These are phyloP conservation scores for Margarornis squamiger DNA, from an alignment of 2,797 vertebrate genomes.

Conservation along the genomic window DNA sequence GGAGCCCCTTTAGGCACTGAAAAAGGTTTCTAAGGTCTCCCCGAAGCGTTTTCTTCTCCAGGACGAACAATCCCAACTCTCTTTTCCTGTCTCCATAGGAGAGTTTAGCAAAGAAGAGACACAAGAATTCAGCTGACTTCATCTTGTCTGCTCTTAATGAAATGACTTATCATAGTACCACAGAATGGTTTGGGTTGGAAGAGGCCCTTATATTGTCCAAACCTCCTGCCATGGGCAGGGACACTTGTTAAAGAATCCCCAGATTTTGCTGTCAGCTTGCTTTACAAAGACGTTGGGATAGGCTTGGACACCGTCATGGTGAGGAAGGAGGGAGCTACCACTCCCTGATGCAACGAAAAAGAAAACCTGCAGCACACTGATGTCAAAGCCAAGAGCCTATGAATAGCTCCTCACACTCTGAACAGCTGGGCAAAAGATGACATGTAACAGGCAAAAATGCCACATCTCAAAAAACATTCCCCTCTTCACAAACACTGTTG, in stretches of 20 bases:
- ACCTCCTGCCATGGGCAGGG: background rate
- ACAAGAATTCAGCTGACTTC: background rate
- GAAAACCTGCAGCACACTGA: background rate
- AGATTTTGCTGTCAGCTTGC: background rate
- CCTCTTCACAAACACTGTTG: background rate
- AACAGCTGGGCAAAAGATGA: background rate
- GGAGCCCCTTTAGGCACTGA: background rate
- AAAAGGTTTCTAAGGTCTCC: background rate
- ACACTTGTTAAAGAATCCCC: background rate
- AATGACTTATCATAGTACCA: background rate
- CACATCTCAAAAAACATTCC: background rate
- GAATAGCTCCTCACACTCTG: background rate
- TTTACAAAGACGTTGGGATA: background rate
- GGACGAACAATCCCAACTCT: background rate
- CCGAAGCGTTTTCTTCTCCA: background rate
- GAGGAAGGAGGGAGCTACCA: background rate
- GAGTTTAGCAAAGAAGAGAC: background rate
- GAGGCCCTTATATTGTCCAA: background rate
- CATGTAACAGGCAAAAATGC: background rate
- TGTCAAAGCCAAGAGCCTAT: background rate
- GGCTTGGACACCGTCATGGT: background rate
- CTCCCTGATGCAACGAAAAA: background rate
- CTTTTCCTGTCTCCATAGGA: background rate
- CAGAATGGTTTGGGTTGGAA: background rate
- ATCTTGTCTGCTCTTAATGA: background rate